phyloP scores from a whole-genome alignment of 37 sponge, comb jelly and placozoan genomes.

The Geodia barretti region DNA sequence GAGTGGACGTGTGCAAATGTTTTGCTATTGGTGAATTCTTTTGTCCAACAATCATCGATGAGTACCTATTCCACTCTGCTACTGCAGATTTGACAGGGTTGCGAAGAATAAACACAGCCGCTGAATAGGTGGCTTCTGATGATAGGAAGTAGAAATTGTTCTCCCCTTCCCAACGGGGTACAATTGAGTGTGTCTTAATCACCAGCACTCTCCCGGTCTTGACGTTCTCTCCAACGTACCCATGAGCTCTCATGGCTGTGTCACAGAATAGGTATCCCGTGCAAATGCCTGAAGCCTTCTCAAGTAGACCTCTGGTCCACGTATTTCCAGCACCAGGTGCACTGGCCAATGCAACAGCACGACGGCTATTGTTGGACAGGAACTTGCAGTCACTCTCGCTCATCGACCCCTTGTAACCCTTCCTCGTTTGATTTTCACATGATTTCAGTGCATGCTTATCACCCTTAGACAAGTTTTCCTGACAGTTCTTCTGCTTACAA shows the following conservation, averaged over 20 bases:
- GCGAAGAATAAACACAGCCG: conserved; percentile 45
- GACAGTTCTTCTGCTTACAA: too few species aligned
- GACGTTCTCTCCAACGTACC: conserved; percentile 51
- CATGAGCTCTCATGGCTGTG: conserved; percentile 11
- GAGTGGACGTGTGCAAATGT: too few species aligned
- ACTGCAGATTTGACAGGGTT: conserved; percentile 51
- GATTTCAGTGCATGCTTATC: too few species aligned
- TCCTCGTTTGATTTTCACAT: too few species aligned
- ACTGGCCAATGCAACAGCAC: conserved; percentile 56
- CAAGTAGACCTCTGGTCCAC: conserved; percentile 50
- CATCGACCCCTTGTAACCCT: too few species aligned
- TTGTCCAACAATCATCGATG: too few species aligned
- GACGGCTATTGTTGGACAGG: conserved; percentile 12
- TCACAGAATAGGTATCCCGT: conserved; percentile 60
- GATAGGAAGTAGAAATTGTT: not conserved
- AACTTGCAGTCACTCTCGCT: conserved; percentile 41
- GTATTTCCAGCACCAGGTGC: conserved; percentile 63
- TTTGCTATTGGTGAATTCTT: too few species aligned
- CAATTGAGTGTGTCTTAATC: conserved; percentile 38
- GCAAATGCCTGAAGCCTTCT: conserved; percentile 47
- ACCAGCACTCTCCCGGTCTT: conserved; percentile 29
- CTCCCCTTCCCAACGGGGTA: conserved; percentile 24
- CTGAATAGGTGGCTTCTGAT: too few species aligned
- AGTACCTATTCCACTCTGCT: conserved; percentile 63
- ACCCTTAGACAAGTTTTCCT: too few species aligned